phyloP scores from a whole-genome alignment of 2,113 vertebrate genomes.

The Aegotheles bennettii region DNA sequence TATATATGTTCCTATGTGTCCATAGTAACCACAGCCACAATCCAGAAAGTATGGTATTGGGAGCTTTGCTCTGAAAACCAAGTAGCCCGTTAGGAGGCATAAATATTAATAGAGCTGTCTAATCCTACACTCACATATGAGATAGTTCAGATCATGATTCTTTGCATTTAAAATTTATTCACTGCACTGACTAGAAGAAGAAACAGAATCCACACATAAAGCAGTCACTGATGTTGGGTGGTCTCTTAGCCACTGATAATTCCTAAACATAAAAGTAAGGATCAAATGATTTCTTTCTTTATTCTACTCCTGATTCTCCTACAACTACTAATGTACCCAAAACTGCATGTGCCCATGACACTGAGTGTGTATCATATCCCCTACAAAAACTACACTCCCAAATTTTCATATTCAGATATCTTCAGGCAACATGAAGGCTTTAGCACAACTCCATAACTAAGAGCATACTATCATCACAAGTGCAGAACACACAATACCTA shows the following conservation, averaged over 20 bases:
- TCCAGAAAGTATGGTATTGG: not conserved
- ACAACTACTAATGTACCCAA: not conserved
- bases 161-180: slow-evolving; percentile 59
- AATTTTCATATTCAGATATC: not conserved
- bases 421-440: not conserved
- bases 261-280: slow-evolving; percentile 10
- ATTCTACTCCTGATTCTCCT: not conserved
- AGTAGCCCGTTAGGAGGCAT: slow-evolving; percentile 52
- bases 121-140: slow-evolving; percentile 46
- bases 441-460: not conserved
- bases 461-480: not conserved
- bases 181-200: slow-evolving; percentile 9
- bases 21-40: slow-evolving; percentile 9
- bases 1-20: not conserved
- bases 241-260: slow-evolving; percentile 3
- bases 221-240: not conserved
- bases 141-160: slow-evolving; percentile 54
- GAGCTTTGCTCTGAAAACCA: slow-evolving; percentile 55
- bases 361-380: not conserved
- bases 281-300: slow-evolving; percentile 13
- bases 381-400: not conserved
- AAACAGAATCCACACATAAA: not conserved
- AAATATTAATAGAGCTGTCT: slow-evolving; percentile 67
- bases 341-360: not conserved
- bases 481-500: not conserved